Evolutionary conservation across 2,797 vertebrate species (phyloP).

Genomic region (Buphagus erythrorhynchus): DNA sequence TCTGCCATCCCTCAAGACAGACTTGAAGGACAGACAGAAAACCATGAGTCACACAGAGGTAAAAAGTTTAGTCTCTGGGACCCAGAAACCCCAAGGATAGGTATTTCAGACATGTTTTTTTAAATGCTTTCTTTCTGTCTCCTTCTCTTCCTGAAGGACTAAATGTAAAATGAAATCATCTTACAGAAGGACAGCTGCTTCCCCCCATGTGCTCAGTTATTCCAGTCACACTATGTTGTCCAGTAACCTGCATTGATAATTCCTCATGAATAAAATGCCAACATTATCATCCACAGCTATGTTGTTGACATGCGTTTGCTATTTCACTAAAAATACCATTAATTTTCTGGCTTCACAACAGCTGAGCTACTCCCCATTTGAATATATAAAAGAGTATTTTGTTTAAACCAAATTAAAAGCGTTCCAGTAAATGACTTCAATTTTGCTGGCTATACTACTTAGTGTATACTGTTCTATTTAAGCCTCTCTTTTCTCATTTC

Average conservation of each 20-base stretch:
- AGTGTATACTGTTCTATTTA: conserved; percentile 74
- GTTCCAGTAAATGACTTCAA: conserved; percentile 84
- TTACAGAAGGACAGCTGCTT: conserved; percentile 54
- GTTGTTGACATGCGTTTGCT: conserved; percentile 81
- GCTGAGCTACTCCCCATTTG: conserved; percentile 80
- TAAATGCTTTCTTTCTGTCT: background rate
- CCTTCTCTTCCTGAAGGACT: conserved; percentile 29
- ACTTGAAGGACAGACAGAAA: background rate
- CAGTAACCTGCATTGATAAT: conserved; percentile 79
- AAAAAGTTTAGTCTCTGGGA: background rate
- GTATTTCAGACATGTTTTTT: background rate
- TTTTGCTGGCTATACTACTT: conserved; percentile 80
- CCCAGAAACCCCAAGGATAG: background rate
- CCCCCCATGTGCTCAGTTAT: conserved; percentile 68
- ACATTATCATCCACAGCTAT: conserved; percentile 77
- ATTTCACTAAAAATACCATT: conserved; percentile 82
- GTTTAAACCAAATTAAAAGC: conserved; percentile 85
- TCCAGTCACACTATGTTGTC: conserved; percentile 78
- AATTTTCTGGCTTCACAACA: conserved; percentile 83
- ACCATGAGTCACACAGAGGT: background rate
- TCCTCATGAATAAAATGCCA: conserved; percentile 82
- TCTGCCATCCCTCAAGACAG: background rate
- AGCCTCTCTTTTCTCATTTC: conserved; percentile 60
- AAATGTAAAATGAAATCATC: conserved; percentile 71
- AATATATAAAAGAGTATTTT: conserved; percentile 84